Base-by-base conservation (phyloP, 2,113 vertebrate species). In the Carassius gibelio region DNA sequence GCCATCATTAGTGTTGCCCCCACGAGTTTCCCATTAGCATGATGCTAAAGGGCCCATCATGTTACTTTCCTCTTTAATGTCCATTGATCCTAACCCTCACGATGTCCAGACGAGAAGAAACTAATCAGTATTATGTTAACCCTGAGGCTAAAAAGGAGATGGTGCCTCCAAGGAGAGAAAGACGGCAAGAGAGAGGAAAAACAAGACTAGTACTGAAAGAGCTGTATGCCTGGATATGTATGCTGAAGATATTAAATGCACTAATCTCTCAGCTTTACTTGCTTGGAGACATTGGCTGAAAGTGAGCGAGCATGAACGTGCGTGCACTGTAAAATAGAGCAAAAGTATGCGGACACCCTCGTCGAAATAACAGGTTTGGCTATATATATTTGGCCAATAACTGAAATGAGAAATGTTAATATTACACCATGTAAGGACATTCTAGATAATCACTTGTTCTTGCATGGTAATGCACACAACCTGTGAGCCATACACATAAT, bases 71-170 rank as follows among this genome's bases (percentile, higher is more conserved):
- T 77, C 61, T 50, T 21, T 75, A 81, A 77, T 72, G 50, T 83
- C 50, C 34, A 36, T 14, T 81, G 55, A 82, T 80, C 74, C 82
- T 77, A 55, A 83, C 82, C 71, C 48, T 26, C 71, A 26, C 26
- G 11, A 36, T 82, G 52, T 72, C 88, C 55, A 42, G 64, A 57
- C n/a, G 30, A 79, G 82, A 82, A 79, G 26, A 26, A 83, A 75
- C 57, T 89, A 87, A 90, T 89, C 86, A 84, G 75, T 59, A 71
- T 80, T 34, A 48, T 85, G 88, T 84, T 55, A 87, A 85, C 82
- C 75, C 50, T 62, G 45, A 81, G 86, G 83, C 81, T 55, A 76
- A 87, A 81, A 77, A 79, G 48, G 81, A 83, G 66, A 86, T 83
- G 77, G 72, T 74, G 74, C 26, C 34, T 15, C 42, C 19, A 62